Evolutionary conservation across 2,113 vertebrate species (phyloP).

Genomic region (Sylvia atricapilla): DNA sequence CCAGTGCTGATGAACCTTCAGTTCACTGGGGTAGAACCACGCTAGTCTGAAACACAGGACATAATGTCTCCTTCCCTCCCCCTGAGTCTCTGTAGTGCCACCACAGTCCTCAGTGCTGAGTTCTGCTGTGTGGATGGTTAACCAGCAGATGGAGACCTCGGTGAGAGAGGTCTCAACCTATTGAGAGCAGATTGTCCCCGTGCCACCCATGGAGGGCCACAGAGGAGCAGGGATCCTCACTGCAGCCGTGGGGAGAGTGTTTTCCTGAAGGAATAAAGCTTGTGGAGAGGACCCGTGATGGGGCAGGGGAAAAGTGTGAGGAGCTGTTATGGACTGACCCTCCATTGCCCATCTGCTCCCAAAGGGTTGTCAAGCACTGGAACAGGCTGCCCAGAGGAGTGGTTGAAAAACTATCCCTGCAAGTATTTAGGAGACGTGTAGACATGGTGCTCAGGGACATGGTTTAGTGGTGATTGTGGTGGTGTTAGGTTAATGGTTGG

Average conservation of each 20-base stretch:
- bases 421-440: not conserved
- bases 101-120: not conserved
- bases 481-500: not conserved
- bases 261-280: not conserved
- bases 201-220: not conserved
- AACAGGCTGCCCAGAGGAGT: not conserved
- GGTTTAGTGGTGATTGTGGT: not conserved
- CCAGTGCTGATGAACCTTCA: not conserved
- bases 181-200: not conserved
- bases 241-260: rapidly evolving
- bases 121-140: not conserved
- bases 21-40: not conserved
- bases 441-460: rapidly evolving
- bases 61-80: not conserved
- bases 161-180: no score
- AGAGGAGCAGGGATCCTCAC: not conserved
- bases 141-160: rapidly evolving
- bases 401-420: not conserved
- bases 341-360: not conserved
- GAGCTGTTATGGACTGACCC: not conserved
- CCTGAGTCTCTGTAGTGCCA: not conserved
- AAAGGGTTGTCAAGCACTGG: not conserved
- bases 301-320: not conserved
- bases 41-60: not conserved
- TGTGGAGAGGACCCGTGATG: not conserved